A percentile compares a stretch with the other conserved stretches of the same genome.
Conservation (phyloP, 2,113 vertebrate species). For the Nicator chloris region DNA sequence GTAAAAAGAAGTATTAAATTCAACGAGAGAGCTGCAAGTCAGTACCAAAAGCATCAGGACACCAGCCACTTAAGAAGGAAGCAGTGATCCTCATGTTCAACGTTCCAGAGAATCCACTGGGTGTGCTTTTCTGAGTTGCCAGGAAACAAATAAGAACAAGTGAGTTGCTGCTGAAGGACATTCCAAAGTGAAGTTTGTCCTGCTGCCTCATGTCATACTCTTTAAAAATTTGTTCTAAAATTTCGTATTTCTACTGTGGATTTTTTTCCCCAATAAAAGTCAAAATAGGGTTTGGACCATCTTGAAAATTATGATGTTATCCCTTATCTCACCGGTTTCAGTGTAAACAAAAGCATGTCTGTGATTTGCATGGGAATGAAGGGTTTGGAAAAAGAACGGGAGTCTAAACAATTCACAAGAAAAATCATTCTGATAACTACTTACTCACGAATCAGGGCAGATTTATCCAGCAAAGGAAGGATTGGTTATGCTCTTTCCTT, state of each 20-base stretch:
- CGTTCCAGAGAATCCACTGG: accelerated
- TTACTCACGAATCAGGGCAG: not conserved
- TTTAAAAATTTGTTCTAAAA: not conserved
- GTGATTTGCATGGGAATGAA: not conserved
- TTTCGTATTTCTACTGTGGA: accelerated
- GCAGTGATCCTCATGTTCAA: not conserved
- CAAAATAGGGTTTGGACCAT: not conserved
- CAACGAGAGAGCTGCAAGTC: not conserved
- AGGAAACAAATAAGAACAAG: not conserved
- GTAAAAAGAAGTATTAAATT: not conserved
- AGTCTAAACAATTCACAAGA: not conserved
- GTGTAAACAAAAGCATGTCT: not conserved
- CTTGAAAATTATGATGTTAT: not conserved
- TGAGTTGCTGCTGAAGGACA: not conserved
- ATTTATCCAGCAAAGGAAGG: not conserved
- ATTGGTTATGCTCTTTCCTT: not conserved
- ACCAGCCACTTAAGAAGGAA: not conserved
- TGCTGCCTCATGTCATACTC: not conserved
- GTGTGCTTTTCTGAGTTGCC: not conserved
- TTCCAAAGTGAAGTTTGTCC: not conserved
- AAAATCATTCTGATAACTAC: not conserved
- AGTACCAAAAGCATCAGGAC: not conserved
- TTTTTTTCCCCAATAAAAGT: not conserved
- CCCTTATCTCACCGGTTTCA: not conserved
- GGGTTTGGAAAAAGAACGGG: not conserved